Conservation (phyloP, 2,113 vertebrate species). For the Vidua macroura region DNA sequence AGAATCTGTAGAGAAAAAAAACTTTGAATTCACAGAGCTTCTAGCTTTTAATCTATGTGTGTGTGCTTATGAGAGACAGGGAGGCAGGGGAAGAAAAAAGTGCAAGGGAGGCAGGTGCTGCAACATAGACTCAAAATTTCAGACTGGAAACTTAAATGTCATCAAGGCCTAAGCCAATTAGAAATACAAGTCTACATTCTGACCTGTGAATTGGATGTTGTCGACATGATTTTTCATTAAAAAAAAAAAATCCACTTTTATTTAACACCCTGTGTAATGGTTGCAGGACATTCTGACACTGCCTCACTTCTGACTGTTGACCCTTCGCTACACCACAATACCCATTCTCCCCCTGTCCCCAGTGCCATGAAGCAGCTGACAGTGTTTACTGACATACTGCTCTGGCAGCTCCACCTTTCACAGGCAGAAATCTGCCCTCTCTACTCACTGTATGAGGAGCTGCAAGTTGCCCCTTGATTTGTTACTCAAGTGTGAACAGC, state of each 20-base stretch:
- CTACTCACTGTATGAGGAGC: neutral
- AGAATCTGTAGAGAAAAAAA: neutral
- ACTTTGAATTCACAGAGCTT: neutral
- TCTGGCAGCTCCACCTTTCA: neutral
- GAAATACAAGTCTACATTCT: neutral
- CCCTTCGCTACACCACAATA: neutral
- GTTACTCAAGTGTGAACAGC: neutral
- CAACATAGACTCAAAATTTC: neutral
- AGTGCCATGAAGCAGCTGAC: neutral
- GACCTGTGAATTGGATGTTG: neutral
- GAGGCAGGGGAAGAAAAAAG: neutral
- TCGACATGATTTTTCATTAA: neutral
- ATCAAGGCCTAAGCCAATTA: neutral
- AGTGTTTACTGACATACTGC: neutral
- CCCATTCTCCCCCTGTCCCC: neutral
- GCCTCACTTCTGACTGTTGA: neutral
- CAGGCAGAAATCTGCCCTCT: slow-evolving; percentile 11
- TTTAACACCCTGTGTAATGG: neutral
- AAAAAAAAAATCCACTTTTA: neutral
- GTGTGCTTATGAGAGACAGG: neutral
- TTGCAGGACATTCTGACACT: neutral
- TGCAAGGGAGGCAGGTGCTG: neutral
- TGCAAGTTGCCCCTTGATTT: slow-evolving; percentile 16
- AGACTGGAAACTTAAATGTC: neutral
- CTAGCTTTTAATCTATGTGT: neutral